phyloP scores from a whole-genome alignment of 2,888 invertebrate genomes.

The Listrodromus nycthemerus region DNA sequence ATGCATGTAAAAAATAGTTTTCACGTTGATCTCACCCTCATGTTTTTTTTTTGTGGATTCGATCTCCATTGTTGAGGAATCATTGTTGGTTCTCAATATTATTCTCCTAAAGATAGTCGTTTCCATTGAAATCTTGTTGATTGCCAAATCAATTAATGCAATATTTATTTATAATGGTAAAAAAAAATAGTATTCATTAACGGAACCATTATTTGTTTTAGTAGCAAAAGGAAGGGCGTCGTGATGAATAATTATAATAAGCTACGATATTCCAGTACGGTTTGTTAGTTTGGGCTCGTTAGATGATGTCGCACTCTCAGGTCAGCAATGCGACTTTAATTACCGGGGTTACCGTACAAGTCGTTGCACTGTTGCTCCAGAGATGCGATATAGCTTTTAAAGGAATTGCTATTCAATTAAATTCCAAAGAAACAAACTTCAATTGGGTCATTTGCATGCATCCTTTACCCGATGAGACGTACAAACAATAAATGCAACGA shows the following conservation, averaged over 20 bases:
- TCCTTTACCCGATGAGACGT: constrained; percentile 25
- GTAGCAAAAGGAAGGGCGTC: constrained; percentile 57
- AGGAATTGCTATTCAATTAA: constrained; percentile 17
- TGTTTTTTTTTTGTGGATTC: constrained; percentile 40
- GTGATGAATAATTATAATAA: constrained; percentile 32
- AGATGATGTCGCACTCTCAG: not conserved
- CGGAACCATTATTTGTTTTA: constrained; percentile 44
- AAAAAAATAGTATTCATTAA: constrained; percentile 19
- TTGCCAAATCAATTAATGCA: constrained; percentile 46
- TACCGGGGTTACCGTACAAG: not conserved
- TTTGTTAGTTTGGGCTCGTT: constrained; percentile 27
- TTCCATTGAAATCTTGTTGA: constrained; percentile 60
- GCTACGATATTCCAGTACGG: constrained; percentile 29
- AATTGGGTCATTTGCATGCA: constrained; percentile 38
- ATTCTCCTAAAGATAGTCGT: constrained; percentile 62
- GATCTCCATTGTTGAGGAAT: constrained; percentile 59
- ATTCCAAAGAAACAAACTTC: constrained; percentile 38
- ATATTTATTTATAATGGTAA: not conserved
- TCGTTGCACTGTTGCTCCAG: not conserved
- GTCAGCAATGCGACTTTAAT: not conserved
- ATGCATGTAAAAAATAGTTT: constrained; percentile 66
- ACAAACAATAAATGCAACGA: constrained; percentile 20
- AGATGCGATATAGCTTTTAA: constrained; percentile 4
- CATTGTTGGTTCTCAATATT: constrained; percentile 55
- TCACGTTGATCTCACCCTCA: constrained; percentile 59